A percentile compares a stretch with the other conserved stretches of the same genome.
Evolutionary conservation across 2,113 vertebrate species (phyloP).

Genomic region (Rhynchomys soricoides): DNA sequence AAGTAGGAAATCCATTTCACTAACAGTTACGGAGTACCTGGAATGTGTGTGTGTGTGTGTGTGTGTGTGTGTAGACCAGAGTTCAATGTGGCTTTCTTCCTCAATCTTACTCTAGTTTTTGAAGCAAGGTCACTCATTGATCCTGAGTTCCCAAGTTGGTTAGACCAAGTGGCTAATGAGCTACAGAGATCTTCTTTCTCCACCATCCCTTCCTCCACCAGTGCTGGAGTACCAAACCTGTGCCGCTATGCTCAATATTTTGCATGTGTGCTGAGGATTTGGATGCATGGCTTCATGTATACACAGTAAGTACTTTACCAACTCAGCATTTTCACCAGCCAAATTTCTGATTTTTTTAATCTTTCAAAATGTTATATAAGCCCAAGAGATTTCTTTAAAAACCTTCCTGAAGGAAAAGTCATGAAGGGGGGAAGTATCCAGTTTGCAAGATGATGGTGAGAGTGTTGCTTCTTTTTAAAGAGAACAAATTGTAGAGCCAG

Average conservation of each 20-base stretch:
- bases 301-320: neutral
- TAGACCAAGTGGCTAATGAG: too few relatives aligned
- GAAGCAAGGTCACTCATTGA: neutral
- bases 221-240: neutral
- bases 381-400: neutral
- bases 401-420: neutral
- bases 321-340: too few relatives aligned
- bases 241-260: too few relatives aligned
- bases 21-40: conserved; percentile 17
- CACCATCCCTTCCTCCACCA: neutral
- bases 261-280: neutral
- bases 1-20: conserved; percentile 58
- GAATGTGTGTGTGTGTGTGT: neutral
- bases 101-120: neutral
- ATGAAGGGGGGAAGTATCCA: neutral
- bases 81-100: neutral
- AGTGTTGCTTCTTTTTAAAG: neutral
- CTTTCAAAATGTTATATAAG: conserved; percentile 3
- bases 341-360: neutral
- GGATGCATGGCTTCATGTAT: neutral
- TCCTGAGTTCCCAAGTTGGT: too few relatives aligned
- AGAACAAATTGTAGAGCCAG: neutral
- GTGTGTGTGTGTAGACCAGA: neutral
- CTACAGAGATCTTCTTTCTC: neutral
- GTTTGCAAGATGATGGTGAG: neutral